Base-by-base conservation (phyloP, 1,140 invertebrate genomes). In the Drosophila baimaii region DNA sequence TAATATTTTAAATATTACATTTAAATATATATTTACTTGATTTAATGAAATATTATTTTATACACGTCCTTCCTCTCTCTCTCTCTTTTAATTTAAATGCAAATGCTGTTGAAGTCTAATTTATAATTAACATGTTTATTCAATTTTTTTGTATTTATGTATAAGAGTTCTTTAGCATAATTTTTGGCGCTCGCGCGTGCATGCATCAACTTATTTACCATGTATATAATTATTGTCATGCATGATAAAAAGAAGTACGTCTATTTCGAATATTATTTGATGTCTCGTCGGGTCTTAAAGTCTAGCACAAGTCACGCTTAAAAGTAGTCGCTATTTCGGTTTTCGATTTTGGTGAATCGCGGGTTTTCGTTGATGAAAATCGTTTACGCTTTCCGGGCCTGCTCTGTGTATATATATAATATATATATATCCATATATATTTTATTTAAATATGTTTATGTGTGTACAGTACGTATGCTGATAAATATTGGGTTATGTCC, bases 191-290 rank as follows among this genome's bases (percentile, higher is more conserved):
- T 79, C 55, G 17, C 73, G 74, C 75, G 62, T 85, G 37, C 44
- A 57, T 47, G 25, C 35, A 37, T 56, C 51, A 63, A 64, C 70
- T 76, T 66, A 10, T 58, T 76, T 76, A 76, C 33, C 72, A 76
- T 76, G 72, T 76, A 76, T 75, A 76, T 89, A 78, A 81, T 78
- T 89, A 89, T 89, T 89, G 84, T 89, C 84, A 89, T 89, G 84
- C 84, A 89, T 89, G 84, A 89, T 89, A 89, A 89, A 89, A 56
- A 63, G 59, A 75, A 64, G 73, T 33, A 29, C 35, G 37, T 61
- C 43, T 74, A 57, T 62, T 43, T 71, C 55, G 69, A 79, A 78
- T 78, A 77, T 49, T 49, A 73, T 23, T 58, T 52, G 31, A 51
- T 73, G 56, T 49, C 55, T 62, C 43, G 27, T 62, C 43, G 27